Percentiles rank a stretch among this genome's conserved stretches.
phyloP scores from a whole-genome alignment of 2,888 invertebrate genomes.

The Spilarctia lutea region DNA sequence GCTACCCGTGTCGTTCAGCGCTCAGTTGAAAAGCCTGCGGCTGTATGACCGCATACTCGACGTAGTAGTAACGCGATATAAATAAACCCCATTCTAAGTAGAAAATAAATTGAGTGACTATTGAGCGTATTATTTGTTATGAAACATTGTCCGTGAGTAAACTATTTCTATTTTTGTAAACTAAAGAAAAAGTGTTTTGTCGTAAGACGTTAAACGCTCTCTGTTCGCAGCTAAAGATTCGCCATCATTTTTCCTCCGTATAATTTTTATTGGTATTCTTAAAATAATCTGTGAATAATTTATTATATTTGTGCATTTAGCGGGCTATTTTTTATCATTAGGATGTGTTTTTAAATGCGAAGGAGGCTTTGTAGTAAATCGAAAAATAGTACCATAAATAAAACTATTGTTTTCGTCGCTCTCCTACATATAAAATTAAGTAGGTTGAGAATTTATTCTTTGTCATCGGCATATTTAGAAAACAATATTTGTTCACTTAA shows the following conservation, averaged over 20 bases:
- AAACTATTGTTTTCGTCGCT: background rate
- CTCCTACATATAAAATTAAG: too few species aligned
- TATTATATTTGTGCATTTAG: background rate
- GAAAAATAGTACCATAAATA: background rate
- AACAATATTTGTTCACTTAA: too few species aligned
- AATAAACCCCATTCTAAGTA: background rate
- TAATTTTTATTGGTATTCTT: background rate
- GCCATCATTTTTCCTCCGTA: background rate
- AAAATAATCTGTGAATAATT: background rate
- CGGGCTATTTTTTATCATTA: background rate
- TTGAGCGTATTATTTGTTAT: slow-evolving; percentile 29
- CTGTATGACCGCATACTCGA: slow-evolving; percentile 8
- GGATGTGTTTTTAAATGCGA: background rate
- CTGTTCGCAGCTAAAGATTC: background rate
- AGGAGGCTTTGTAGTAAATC: background rate
- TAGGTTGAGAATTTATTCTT: too few species aligned
- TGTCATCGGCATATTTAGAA: too few species aligned
- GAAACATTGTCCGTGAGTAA: slow-evolving; percentile 31
- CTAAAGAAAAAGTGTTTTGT: background rate
- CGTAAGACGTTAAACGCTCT: background rate
- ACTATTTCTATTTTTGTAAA: background rate
- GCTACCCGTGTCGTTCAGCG: slow-evolving; percentile 18
- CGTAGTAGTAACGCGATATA: background rate
- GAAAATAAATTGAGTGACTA: slow-evolving; percentile 23
- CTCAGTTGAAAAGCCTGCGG: slow-evolving; percentile 14